These are phyloP conservation scores for Cataglyphis rosenhaueri DNA, from an alignment of 2,888 invertebrate genomes.

Conservation along the genomic window DNA sequence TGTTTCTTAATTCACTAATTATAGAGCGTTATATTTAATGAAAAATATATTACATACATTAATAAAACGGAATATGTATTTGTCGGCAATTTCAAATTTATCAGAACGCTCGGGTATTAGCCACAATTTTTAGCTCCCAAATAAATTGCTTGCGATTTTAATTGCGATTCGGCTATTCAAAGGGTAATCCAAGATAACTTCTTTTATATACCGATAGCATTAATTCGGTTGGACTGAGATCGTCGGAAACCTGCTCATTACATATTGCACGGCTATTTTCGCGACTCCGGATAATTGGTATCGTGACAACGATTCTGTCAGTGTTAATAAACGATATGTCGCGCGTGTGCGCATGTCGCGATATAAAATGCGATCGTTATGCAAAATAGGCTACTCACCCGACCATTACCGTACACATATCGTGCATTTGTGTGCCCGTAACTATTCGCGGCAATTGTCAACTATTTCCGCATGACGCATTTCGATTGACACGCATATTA, in stretches of 20 bases:
- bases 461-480: slow-evolving; percentile 19
- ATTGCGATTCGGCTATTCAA: neutral
- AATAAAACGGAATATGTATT: neutral
- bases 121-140: neutral
- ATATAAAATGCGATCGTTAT: slow-evolving; percentile 49
- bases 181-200: neutral
- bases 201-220: neutral
- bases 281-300: slow-evolving; percentile 25
- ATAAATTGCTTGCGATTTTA: neutral
- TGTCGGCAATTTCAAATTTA: neutral
- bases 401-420: slow-evolving; percentile 22
- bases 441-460: slow-evolving; percentile 25
- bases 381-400: slow-evolving; percentile 39
- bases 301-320: slow-evolving; percentile 39
- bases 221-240: neutral
- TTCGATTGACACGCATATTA: slow-evolving; percentile 29
- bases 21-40: neutral
- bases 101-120: neutral
- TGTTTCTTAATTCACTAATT: neutral
- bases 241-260: slow-evolving; percentile 18
- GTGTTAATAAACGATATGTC: slow-evolving; percentile 45
- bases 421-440: slow-evolving; percentile 13
- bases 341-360: slow-evolving; percentile 39
- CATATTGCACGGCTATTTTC: slow-evolving; percentile 17
- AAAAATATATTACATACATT: neutral